Base-by-base conservation (phyloP, 2,113 vertebrate species). In the Numenius arquata region DNA sequence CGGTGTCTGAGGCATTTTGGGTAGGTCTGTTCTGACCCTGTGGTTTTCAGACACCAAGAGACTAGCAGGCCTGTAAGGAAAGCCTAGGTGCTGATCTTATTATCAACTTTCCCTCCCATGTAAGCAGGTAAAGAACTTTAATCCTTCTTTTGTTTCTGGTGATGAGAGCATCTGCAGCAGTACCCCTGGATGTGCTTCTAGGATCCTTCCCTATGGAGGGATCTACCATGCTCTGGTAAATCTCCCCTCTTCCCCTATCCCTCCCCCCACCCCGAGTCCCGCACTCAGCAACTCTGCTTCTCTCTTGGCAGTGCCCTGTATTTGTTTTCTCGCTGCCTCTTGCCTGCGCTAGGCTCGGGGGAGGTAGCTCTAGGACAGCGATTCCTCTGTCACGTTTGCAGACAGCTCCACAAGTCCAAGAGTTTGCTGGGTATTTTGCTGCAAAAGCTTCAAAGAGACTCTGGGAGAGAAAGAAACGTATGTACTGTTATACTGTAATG, bases 351-450 rank as follows among this genome's bases (percentile, higher is more conserved):
- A 21, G 11, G 18, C 15, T 70, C 7, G 5, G 73, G 6, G 68
- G 34, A 19, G 5, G 15, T 1, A 9, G 26, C 1, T 4, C 19
- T 41, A 10, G 40, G 21, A 45, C 7, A 36, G 14, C 0, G 2
- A 14, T 62, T 43, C 65, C 40, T 43, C 32, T 68, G 38, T 34
- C 25, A 16, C 0, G 0, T 15, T 67, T 13, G 4, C 50, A 74
- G 41, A 6, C 4, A 10, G 62, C 25, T 72, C 34, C 32, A 25
- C 22, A 55, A 48, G 20, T 8, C 32, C 27, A 2, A 0, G 2
- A 11, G 8, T 75, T 85, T 73, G 11, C 4, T 2, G 0, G 7
- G 7, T 12, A 34, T 82, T 66, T 20, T 38, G 15, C 26, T 93
- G 11, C 14, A 25, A 55, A 72, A 65, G 32, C 53, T 50, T 72